A percentile compares a stretch with the other conserved stretches of the same genome.
Evolutionary conservation across 1,140 invertebrate genomes (phyloP).

Genomic region (Brachionus manjavacas): DNA sequence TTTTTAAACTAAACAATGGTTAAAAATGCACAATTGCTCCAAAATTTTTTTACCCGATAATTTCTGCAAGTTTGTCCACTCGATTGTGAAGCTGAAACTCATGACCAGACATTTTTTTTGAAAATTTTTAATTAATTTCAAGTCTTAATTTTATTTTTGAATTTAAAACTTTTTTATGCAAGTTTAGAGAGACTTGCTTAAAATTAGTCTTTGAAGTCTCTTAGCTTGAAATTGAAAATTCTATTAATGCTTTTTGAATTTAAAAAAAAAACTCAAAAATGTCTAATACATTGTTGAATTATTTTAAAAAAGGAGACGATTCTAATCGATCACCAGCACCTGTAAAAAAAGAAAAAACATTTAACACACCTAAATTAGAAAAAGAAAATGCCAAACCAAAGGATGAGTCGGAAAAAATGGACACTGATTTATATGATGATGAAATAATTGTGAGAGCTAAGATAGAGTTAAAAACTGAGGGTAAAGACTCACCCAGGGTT

Average conservation of each 20-base stretch:
- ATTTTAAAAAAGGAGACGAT: conserved; percentile 34
- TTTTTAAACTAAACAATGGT: neutral
- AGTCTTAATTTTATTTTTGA: neutral
- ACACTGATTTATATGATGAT: conserved; percentile 1
- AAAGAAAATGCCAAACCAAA: conserved; percentile 20
- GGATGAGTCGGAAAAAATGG: conserved; percentile 13
- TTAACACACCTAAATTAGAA: neutral
- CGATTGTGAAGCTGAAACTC: conserved; percentile 5
- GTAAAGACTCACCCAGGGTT: neutral
- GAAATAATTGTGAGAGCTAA: neutral
- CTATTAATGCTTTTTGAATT: neutral
- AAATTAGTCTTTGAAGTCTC: neutral
- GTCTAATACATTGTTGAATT: conserved; percentile 36
- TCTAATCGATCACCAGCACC: neutral
- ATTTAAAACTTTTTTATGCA: neutral
- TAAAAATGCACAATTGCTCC: neutral
- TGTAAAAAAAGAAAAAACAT: neutral
- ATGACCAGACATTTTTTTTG: conserved; percentile 21
- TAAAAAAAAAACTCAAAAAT: neutral
- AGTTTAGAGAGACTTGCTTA: neutral
- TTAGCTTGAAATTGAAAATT: neutral
- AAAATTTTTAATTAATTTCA: neutral
- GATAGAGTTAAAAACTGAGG: neutral
- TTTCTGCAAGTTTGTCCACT: neutral
- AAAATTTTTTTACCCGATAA: neutral